Evolutionary conservation across 2,113 vertebrate genomes (phyloP).

Genomic region (Silurus glanis): DNA sequence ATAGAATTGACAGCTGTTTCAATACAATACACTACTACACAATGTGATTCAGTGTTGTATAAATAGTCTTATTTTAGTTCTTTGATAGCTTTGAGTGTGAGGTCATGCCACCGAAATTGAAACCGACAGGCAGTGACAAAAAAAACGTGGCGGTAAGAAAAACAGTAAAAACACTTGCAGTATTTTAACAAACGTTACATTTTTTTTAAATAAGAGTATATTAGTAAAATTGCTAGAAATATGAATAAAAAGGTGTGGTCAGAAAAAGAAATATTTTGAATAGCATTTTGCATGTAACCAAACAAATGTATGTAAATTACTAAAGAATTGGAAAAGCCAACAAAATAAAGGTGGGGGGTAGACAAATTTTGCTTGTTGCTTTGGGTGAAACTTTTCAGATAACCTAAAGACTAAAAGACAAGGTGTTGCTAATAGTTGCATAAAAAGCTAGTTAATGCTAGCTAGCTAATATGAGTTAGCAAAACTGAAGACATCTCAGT

Average conservation of each 20-base stretch:
- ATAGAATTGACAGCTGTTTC: neutral
- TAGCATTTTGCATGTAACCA: neutral
- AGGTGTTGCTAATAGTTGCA: neutral
- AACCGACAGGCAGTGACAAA: neutral
- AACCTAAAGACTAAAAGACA: neutral
- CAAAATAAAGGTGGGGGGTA: no score
- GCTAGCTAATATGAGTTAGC: no score
- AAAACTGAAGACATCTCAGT: neutral
- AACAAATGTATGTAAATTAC: neutral
- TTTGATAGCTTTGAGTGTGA: neutral
- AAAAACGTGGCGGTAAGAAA: neutral
- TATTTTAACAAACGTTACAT: neutral
- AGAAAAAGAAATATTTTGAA: neutral
- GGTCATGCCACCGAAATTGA: neutral
- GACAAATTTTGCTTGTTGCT: neutral
- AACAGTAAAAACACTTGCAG: neutral
- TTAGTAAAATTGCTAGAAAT: neutral
- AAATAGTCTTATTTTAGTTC: neutral
- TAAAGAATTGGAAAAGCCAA: neutral
- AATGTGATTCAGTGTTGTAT: neutral
- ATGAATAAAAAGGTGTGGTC: neutral
- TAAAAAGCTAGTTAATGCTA: neutral
- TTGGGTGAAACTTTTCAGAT: neutral
- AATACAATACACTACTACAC: no score
- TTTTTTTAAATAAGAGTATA: neutral